Percentiles rank a stretch among this genome's conserved stretches.
phyloP scores from a whole-genome alignment of 2,113 vertebrate species.

The Hyperopisus bebe region DNA sequence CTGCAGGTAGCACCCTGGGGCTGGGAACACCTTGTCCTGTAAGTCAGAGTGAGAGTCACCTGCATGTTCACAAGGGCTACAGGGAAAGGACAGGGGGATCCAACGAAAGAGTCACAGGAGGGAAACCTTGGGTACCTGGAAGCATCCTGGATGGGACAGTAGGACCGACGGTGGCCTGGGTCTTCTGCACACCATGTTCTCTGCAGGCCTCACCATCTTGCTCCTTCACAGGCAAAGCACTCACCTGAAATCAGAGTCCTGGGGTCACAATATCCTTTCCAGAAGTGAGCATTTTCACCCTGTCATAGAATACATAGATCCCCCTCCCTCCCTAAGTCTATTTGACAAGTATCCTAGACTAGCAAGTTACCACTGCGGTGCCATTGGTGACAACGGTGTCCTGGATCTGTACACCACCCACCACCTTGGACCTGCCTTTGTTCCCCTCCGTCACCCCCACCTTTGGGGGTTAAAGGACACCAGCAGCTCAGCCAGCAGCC shows the following conservation, averaged over 20 bases:
- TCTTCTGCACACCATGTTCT: constrained; percentile 18
- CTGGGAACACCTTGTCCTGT: constrained; percentile 50
- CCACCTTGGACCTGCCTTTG: neutral
- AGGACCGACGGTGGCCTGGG: constrained; percentile 21
- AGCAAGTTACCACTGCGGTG: neutral
- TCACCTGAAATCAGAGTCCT: constrained; percentile 33
- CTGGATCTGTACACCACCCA: neutral
- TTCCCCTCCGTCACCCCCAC: neutral
- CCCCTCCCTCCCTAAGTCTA: neutral
- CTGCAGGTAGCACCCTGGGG: constrained; percentile 50
- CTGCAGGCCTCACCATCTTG: neutral
- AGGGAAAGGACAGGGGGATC: neutral
- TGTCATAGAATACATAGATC: too few species aligned
- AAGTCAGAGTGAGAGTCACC: neutral
- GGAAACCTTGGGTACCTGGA: constrained; percentile 34
- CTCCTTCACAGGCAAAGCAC: constrained; percentile 25
- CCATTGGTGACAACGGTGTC: neutral
- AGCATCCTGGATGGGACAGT: constrained; percentile 35
- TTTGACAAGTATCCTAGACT: neutral
- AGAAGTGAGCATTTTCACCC: neutral
- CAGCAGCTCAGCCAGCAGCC: neutral
- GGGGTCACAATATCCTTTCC: neutral
- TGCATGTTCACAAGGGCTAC: neutral
- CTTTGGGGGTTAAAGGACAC: neutral
- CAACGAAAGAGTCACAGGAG: neutral